Conservation (phyloP, 2,888 invertebrate species). For the Netelia virgata region DNA sequence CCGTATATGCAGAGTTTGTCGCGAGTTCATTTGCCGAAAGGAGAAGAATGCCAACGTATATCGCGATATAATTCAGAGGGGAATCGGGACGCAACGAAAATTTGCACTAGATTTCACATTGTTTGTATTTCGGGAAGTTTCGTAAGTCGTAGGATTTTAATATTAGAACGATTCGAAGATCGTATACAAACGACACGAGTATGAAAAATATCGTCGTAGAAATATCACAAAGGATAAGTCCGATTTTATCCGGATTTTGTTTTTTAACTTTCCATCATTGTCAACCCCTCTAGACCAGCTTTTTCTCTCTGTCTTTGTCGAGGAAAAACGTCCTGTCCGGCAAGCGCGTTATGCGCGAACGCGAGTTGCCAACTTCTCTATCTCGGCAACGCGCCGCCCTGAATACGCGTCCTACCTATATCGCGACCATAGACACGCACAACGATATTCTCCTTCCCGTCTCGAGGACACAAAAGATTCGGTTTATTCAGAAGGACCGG, state of each 20-base stretch:
- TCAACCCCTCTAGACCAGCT: slow-evolving; percentile 27
- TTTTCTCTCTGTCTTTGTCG: slow-evolving; percentile 53
- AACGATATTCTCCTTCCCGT: slow-evolving; percentile 29
- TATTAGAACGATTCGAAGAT: background rate
- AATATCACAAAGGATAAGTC: background rate
- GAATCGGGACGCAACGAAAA: background rate
- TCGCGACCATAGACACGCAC: slow-evolving; percentile 5
- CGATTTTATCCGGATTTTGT: background rate
- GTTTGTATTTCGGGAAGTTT: slow-evolving; percentile 14
- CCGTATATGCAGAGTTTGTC: slow-evolving; percentile 10
- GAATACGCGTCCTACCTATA: slow-evolving; percentile 24
- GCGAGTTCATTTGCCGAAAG: slow-evolving; percentile 21
- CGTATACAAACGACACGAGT: background rate
- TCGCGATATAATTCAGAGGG: background rate
- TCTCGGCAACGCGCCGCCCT: slow-evolving; percentile 48
- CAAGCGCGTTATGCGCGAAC: slow-evolving; percentile 46
- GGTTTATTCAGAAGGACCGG: slow-evolving; percentile 60
- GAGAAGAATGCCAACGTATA: background rate
- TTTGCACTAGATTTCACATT: background rate
- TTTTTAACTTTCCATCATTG: slow-evolving; percentile 14
- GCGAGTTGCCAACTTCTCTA: slow-evolving; percentile 55
- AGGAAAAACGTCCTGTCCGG: slow-evolving; percentile 58
- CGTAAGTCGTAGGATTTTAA: background rate
- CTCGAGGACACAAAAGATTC: slow-evolving; percentile 61
- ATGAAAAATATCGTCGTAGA: background rate